Evolutionary conservation across 1,140 invertebrate genomes (phyloP), one percentile per base, ranked within the genome.

Genomic region (Carposina sasakii): DNA sequence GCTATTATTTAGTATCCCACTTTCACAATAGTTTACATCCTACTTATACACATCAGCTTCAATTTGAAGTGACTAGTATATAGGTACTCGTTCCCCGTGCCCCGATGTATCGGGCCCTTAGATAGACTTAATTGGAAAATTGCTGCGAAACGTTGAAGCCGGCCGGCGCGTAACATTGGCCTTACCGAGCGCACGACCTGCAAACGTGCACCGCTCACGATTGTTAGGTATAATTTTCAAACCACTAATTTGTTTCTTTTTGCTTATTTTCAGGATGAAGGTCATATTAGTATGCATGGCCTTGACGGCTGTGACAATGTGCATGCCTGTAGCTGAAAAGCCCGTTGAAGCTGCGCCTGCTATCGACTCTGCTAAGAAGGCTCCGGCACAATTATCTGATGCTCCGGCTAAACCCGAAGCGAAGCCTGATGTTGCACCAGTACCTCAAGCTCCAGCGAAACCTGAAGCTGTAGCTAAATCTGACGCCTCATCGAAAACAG

Each of bases 221-320:
- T 46, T 60, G 39, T 48, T 44, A 48, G 28, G 57, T 41, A 67
- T 64, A 64, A 65, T 51, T 55, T 52, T 21, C 48, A 64, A 71
- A 71, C 60, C 63, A 61, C 63, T 81, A 72, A 78, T 68, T 54
- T 46, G 51, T 67, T 70, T 63, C 74, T 63, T 20, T 71, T n/a
- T n/a, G n/a, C n/a, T n/a, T n/a, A 36, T 67, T 82, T 85, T 51
- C 77, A 85, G 81, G 66, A 85, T 85, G 81, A 85, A 85, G 76
- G 70, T 82, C 63, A 63, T 85, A 62, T 49, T 85, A 72, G 62
- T 81, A 59, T 81, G 77, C 58, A 60, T 82, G 67, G 81, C 81
- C 66, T 74, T 82, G 55, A 76, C 63, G 72, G 78, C 81, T 60
- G 63, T 69, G 46, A 71, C 66, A 52, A 30, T 85, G 52, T 76